A percentile compares a stretch with the other conserved stretches of the same genome.
These are phyloP conservation scores for Andrena marginata DNA, from an alignment of 2,888 invertebrate species.

Conservation along the genomic window DNA sequence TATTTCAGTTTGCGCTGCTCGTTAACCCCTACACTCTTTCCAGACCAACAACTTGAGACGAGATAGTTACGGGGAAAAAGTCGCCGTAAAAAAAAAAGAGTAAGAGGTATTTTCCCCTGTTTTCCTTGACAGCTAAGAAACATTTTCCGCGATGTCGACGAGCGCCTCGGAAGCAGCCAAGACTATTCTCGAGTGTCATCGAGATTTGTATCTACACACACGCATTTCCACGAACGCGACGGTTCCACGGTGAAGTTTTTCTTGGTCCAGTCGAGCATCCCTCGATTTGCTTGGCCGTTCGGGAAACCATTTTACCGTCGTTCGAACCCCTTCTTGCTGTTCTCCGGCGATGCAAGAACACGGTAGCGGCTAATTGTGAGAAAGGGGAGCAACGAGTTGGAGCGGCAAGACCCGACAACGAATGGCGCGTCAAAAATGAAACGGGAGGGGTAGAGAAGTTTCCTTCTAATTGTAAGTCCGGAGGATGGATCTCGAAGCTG, in stretches of 20 bases:
- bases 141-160: not conserved
- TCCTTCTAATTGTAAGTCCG: not conserved
- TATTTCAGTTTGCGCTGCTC: conserved; percentile 52
- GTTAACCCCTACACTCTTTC: conserved; percentile 62
- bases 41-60: conserved; percentile 54
- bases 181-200: not conserved
- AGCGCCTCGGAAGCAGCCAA: not conserved
- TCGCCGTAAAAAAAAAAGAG: conserved; percentile 29
- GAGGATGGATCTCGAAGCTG: conserved; percentile 12
- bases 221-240: conserved; percentile 5
- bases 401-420: conserved; percentile 1
- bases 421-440: conserved; percentile 13
- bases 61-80: conserved; percentile 41
- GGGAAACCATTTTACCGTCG: conserved; percentile 69
- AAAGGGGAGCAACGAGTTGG: conserved; percentile 43
- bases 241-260: conserved; percentile 37
- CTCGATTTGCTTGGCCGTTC: conserved; percentile 68
- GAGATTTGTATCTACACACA: too few species aligned
- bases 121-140: conserved; percentile 1
- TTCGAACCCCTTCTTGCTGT: conserved; percentile 59
- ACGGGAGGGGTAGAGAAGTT: not conserved
- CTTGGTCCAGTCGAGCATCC: conserved; percentile 39
- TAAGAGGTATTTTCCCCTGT: not conserved
- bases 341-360: conserved; percentile 52
- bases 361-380: conserved; percentile 4